Evolutionary conservation across 2,797 vertebrate species (phyloP).

Genomic region (Craterocephalus amniculus): DNA sequence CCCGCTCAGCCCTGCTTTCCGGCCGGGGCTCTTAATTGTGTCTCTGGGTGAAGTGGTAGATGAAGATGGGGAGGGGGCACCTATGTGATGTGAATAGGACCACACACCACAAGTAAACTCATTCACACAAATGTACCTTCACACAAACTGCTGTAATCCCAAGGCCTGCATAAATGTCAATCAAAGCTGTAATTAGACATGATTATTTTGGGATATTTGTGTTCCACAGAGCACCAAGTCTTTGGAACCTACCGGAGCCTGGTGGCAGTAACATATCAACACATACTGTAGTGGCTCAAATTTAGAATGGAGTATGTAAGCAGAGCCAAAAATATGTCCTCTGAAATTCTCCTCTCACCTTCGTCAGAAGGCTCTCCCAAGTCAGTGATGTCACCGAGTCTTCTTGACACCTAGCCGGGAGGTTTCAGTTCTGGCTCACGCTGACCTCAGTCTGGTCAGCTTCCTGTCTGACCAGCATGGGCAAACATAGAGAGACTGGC

Average conservation of each 20-base stretch:
- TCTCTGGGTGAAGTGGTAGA: conserved; percentile 74
- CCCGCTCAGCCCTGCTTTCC: conserved; percentile 62
- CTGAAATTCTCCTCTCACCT: conserved; percentile 46
- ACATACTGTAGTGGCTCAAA: conserved; percentile 2
- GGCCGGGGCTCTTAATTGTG: conserved; percentile 72
- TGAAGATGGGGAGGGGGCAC: conserved; percentile 34
- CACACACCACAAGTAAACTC: conserved; percentile 66
- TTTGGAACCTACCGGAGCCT: conserved; percentile 35
- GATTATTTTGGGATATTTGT: conserved; percentile 56
- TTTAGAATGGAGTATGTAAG: conserved; percentile 44
- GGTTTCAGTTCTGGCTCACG: conserved; percentile 53
- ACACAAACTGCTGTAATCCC: conserved; percentile 49
- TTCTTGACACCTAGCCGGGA: conserved; percentile 75
- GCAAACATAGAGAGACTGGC: conserved; percentile 74
- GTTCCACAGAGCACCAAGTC: conserved; percentile 32
- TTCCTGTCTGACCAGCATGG: conserved; percentile 80
- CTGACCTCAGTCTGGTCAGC: conserved; percentile 74
- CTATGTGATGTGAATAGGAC: conserved; percentile 75
- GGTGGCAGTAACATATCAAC: conserved; percentile 40
- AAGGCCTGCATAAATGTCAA: conserved; percentile 49
- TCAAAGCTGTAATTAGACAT: conserved; percentile 51
- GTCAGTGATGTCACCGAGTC: conserved; percentile 74
- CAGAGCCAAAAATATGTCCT: conserved; percentile 52
- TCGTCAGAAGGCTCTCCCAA: conserved; percentile 55
- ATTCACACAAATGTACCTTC: conserved; percentile 44